phyloP scores from a whole-genome alignment of 1,140 invertebrate genomes.

The Ceratosolen fusciceps region DNA sequence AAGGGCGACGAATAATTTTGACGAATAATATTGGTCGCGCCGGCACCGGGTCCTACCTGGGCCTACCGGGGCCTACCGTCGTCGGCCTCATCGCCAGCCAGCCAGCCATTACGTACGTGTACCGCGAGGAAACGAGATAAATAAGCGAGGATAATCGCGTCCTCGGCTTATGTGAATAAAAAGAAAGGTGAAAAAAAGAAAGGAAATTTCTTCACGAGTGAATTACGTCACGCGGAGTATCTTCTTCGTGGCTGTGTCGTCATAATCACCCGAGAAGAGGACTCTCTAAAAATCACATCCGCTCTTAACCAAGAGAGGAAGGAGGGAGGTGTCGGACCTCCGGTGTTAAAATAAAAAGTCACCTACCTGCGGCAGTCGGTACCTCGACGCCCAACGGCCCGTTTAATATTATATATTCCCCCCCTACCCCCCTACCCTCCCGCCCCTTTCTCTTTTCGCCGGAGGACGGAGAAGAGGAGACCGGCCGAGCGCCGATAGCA shows the following conservation, averaged over 20 bases:
- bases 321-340: not conserved
- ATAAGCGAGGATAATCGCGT: not conserved
- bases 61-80: too few relatives aligned
- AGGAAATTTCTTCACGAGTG: not conserved
- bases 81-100: too few relatives aligned
- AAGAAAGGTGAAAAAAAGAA: not conserved
- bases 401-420: not conserved
- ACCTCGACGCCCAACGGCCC: too few relatives aligned
- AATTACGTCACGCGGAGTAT: not conserved
- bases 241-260: not conserved
- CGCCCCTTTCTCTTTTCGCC: slow-evolving; percentile 4
- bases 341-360: not conserved
- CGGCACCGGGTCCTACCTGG: too few relatives aligned
- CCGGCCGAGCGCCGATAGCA: not conserved
- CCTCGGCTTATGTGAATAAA: not conserved
- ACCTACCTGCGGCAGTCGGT: too few relatives aligned
- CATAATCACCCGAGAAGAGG: not conserved
- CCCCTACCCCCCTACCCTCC: not conserved
- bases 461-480: not conserved
- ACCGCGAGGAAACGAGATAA: not conserved
- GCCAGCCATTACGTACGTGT: too few relatives aligned
- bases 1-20: too few relatives aligned
- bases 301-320: not conserved
- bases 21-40: too few relatives aligned
- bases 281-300: slow-evolving; percentile 1